These are phyloP conservation scores for Odontocerum albicorne DNA, from an alignment of 2,888 invertebrate species.

Conservation along the genomic window DNA sequence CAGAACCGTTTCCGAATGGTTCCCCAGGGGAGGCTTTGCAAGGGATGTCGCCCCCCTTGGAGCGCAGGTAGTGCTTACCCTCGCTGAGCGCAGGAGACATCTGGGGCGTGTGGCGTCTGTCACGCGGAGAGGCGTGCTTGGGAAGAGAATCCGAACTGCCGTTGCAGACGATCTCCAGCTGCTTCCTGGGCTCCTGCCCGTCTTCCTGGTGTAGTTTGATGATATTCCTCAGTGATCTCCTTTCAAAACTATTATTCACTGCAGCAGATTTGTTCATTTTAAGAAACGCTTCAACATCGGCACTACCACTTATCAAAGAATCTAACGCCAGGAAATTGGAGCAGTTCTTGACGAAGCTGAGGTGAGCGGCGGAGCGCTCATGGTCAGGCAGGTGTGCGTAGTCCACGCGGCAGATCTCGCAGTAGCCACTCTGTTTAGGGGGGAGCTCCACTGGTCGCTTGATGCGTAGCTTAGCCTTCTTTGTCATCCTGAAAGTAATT, in stretches of 20 bases:
- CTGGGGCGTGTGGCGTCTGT: constrained; percentile 21
- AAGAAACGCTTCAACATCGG: constrained; percentile 70
- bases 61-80: constrained; percentile 44
- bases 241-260: constrained; percentile 49
- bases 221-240: constrained; percentile 26
- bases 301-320: constrained; percentile 66
- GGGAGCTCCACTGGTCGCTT: constrained; percentile 53
- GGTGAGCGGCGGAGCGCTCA: constrained; percentile 72
- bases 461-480: constrained; percentile 53
- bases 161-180: constrained; percentile 39
- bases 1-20: constrained; percentile 21
- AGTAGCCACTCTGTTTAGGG: constrained; percentile 64
- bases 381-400: constrained; percentile 72
- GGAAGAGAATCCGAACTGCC: constrained; percentile 41
- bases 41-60: constrained; percentile 40
- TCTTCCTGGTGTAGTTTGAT: constrained; percentile 16
- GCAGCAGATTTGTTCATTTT: constrained; percentile 56
- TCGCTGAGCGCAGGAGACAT: constrained; percentile 41
- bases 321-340: constrained; percentile 76
- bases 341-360: constrained; percentile 72
- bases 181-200: constrained; percentile 36
- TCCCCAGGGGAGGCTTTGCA: constrained; percentile 26
- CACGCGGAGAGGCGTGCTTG: constrained; percentile 14
- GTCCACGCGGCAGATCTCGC: constrained; percentile 78
- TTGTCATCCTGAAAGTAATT: constrained; percentile 57